Base-by-base conservation (phyloP, 2,113 vertebrate species). In the Solea solea region DNA sequence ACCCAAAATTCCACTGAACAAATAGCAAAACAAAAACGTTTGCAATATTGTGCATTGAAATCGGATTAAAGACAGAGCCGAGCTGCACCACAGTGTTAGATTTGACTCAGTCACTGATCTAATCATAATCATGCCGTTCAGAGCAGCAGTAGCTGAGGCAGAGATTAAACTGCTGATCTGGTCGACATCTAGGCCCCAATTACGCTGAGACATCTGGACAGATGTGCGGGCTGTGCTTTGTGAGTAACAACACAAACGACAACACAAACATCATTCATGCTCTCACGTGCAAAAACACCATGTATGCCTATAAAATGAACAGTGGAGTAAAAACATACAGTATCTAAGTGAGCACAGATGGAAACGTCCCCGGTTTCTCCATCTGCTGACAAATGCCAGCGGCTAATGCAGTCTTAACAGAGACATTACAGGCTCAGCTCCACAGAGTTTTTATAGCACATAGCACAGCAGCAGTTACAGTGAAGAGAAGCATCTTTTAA, bases 161-260 rank as follows among this genome's bases (percentile, higher is more conserved):
- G 46, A 58, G 71, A 27, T 65, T 85, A 85, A 88, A 81, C 82
- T 69, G 51, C 16, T 85, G 56, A 89, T 74, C 69, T 82, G 72
- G 51, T 56, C 56, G 34, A 15, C 21, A 56, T 39, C 78, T 69
- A 78, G 74, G 55, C 66, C 62, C 80, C 66, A 77, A 27, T 79
- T 77, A 77, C 77, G 69, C 58, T 42, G 63, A 55, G 8, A 86
- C 72, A 85, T 76, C 72, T 76, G 80, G 76, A 76, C 89, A 89
- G 87, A 88, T 89, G 89, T 88, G 74, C 28, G 50, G 69, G 64
- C 53, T 54, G 7, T 13, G 11, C 51, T 53, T n/a, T 11, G 52
- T 5, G 52, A 54, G 54, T 41, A 41, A 10, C 40, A 58, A 16
- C 55, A 45, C 39, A 45, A 11, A 53, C 46, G 16, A 10, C 40